Base-by-base conservation (phyloP, 2,113 vertebrate genomes). In the human (Homo sapiens) region DNA sequence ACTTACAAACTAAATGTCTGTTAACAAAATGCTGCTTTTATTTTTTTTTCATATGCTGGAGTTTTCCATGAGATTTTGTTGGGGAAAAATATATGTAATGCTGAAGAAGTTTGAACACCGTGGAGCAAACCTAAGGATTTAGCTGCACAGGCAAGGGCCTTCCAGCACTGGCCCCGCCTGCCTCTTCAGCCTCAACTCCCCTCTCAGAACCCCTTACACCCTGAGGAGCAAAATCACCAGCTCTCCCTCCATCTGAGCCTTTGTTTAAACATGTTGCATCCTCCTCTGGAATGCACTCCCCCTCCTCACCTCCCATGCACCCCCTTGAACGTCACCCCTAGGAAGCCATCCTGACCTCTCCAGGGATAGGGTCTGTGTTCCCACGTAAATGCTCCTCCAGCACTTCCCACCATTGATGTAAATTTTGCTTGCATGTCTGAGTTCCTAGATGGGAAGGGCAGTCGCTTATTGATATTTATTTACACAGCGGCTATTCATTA, bases 1-100 rank as follows among this genome's bases (percentile, higher is more conserved):
- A 94, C 20, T 92, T 68, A 52, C 5, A 92, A 73, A 57, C 12
- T 84, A 91, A 91, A 35, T 16, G 18, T 90, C 55, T 23, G 48
- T 17, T 38, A 25, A 61, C 30, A n/a, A 90, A 89, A 90, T 20
- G 17, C n/a, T 89, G 43, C 22, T 48, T 88, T 68, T 25, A 87
- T 83, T 38, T 59, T 20, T 20, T 16, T 75, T 81, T 79, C 43
- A 50, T n/a, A 57, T 81, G 18, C 79, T 72, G 57, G 20, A 13
- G 7, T 89, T 86, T 48, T 48, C 27, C 6, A 14, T 57, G 18
- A 57, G 45, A 94, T 30, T 84, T 88, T 92, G 8, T 80, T 92
- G 25, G 10, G 6, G 5, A 0, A 6, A 3, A 61, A 55, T 70
- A n/a, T 48, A 73, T 8, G 61, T 80, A 27, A 4, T 72, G 9